phyloP scores from a whole-genome alignment of 2,888 invertebrate species.

The Melinopterus prodromus region DNA sequence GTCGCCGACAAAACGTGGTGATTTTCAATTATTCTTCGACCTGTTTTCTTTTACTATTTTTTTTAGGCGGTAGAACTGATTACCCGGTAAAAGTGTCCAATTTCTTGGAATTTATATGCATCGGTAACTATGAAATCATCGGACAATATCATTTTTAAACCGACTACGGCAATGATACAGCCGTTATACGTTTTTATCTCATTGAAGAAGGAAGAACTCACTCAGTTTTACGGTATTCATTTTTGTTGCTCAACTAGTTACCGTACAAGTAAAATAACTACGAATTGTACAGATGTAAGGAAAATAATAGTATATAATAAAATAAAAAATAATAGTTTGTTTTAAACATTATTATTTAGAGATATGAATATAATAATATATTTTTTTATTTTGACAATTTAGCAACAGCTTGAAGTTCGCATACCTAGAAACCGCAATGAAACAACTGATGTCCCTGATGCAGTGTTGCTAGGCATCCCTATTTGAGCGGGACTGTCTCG shows the following conservation, averaged over 20 bases:
- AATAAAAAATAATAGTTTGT: too few species aligned
- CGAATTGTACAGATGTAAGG: neutral
- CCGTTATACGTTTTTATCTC: neutral
- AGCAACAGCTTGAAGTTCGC: too few species aligned
- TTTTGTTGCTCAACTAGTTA: neutral
- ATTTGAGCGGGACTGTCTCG: too few species aligned
- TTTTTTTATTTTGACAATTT: too few species aligned
- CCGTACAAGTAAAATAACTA: neutral
- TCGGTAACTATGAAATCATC: slow-evolving; percentile 4
- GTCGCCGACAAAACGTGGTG: neutral
- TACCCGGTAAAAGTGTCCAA: neutral
- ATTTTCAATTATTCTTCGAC: neutral
- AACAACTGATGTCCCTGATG: too few species aligned
- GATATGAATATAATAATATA: too few species aligned
- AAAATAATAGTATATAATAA: neutral
- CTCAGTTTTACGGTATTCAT: neutral
- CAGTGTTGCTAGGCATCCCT: too few species aligned
- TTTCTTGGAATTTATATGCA: slow-evolving; percentile 4
- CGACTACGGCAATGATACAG: neutral
- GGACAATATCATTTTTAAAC: neutral
- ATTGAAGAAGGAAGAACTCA: neutral
- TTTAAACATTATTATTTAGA: too few species aligned
- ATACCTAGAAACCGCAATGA: too few species aligned
- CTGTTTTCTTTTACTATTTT: neutral
- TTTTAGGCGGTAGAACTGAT: neutral